Evolutionary conservation across 2,888 invertebrate species (phyloP).

Genomic region (Fissipunctia ypsillon): DNA sequence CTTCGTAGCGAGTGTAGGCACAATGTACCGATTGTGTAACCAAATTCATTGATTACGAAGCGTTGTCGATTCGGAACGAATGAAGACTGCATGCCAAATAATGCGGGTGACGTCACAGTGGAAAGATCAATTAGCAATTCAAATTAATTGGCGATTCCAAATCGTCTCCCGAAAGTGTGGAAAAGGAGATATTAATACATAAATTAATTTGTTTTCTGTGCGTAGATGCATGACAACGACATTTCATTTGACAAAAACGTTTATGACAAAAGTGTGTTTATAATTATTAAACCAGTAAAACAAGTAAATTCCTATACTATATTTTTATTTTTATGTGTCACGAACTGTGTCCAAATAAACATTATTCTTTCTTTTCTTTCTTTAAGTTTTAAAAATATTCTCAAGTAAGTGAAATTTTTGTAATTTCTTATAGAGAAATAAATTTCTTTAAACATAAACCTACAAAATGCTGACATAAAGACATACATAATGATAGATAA

Average conservation of each 20-base stretch:
- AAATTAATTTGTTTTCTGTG: background rate
- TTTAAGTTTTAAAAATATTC: too few relatives aligned
- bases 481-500: background rate
- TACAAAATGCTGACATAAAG: background rate
- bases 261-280: background rate
- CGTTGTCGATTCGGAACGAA: constrained; percentile 57
- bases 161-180: constrained; percentile 21
- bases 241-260: background rate
- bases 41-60: constrained; percentile 60
- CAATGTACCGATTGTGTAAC: constrained; percentile 49
- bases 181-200: background rate
- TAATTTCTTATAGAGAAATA: too few relatives aligned
- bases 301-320: too few relatives aligned
- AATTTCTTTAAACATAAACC: too few relatives aligned
- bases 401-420: too few relatives aligned
- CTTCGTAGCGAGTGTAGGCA: constrained; percentile 16
- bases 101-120: constrained; percentile 57
- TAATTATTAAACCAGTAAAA: too few relatives aligned
- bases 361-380: too few relatives aligned
- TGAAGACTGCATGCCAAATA: constrained; percentile 57
- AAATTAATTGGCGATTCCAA: constrained; percentile 38
- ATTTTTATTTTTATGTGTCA: too few relatives aligned
- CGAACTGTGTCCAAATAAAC: too few relatives aligned
- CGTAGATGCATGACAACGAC: background rate
- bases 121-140: constrained; percentile 61